phyloP scores from a whole-genome alignment of 2,888 invertebrate genomes.

The Alentia gelatinosa region DNA sequence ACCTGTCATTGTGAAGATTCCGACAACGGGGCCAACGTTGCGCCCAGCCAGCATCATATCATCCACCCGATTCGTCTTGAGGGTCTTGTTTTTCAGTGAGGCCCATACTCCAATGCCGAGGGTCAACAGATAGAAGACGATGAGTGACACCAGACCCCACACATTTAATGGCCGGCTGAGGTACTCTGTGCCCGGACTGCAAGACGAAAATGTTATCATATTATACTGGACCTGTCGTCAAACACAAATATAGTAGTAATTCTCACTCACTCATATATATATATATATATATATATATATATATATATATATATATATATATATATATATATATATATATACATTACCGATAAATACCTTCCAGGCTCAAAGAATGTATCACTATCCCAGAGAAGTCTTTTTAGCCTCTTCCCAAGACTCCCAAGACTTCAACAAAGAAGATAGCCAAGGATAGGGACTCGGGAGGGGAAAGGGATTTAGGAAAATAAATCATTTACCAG shows the following conservation, averaged over 20 bases:
- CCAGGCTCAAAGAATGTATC: neutral
- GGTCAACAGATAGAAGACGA: constrained; percentile 69
- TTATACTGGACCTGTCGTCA: no score
- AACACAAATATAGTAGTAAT: no score
- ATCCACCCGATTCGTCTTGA: constrained; percentile 64
- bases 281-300: constrained; percentile 55
- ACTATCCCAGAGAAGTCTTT: no score
- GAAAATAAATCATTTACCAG: no score
- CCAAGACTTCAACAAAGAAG: no score
- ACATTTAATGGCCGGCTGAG: constrained; percentile 35
- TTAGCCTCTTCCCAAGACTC: no score
- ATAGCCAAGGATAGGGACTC: no score
- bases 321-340: constrained; percentile 52
- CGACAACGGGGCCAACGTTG: constrained; percentile 70
- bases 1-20: constrained; percentile 78
- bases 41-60: constrained; percentile 73
- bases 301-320: constrained; percentile 49
- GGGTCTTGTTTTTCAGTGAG: constrained; percentile 65
- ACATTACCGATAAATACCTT: neutral
- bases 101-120: constrained; percentile 71
- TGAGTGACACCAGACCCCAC: constrained; percentile 68
- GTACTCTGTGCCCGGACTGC: neutral
- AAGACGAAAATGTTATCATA: no score
- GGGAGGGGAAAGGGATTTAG: no score
- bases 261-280: neutral